Conservation (phyloP, 1,140 invertebrate species). For the Lasioglossum baleicum region DNA sequence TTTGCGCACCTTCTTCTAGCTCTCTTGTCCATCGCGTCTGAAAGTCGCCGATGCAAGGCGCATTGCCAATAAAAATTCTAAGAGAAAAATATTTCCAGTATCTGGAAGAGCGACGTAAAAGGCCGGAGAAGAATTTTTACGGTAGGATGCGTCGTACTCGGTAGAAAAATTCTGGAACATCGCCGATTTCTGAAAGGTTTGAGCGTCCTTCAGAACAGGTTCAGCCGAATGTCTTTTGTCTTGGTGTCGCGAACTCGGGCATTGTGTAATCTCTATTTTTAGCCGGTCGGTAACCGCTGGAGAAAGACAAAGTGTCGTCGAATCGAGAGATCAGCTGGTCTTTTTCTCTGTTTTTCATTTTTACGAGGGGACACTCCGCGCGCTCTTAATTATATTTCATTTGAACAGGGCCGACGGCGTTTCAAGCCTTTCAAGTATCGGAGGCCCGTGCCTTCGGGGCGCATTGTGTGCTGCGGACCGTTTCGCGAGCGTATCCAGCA, state of each 20-base stretch:
- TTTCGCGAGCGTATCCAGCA: background rate
- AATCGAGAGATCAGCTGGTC: background rate
- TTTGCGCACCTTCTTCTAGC: too few relatives aligned
- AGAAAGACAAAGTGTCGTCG: background rate
- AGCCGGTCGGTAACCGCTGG: background rate
- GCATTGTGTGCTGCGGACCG: background rate
- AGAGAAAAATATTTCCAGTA: too few relatives aligned
- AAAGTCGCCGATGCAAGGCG: too few relatives aligned
- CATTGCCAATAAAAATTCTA: too few relatives aligned
- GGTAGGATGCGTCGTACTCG: too few relatives aligned
- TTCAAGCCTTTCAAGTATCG: background rate
- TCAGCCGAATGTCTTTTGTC: background rate
- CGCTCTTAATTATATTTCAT: background rate
- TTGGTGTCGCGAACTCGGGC: background rate
- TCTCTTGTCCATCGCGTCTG: too few relatives aligned
- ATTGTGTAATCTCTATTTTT: background rate
- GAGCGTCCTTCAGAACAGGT: too few relatives aligned
- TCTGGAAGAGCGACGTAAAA: too few relatives aligned
- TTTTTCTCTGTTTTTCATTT: too few relatives aligned
- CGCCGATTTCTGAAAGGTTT: too few relatives aligned
- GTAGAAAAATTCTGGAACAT: too few relatives aligned
- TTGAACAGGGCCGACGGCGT: background rate
- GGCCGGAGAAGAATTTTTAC: too few relatives aligned
- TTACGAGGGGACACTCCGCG: background rate
- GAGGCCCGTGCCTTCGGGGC: background rate